Percentiles rank a stretch among this genome's conserved stretches.
Conservation (phyloP, 2,113 vertebrate genomes). For the Podarcis cretensis region DNA sequence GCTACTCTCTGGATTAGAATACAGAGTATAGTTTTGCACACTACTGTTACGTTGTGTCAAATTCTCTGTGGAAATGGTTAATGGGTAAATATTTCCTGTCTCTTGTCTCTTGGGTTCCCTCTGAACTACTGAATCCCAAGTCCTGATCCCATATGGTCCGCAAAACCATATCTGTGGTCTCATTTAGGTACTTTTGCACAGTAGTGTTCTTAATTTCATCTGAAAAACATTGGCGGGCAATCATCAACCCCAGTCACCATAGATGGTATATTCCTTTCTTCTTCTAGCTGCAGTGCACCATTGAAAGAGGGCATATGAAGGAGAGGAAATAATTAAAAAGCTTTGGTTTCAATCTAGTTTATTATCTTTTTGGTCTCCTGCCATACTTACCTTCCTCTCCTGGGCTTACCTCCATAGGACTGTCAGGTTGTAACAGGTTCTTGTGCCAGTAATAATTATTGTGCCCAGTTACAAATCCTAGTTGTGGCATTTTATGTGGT, state of each 20-base stretch:
- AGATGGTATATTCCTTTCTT: background rate
- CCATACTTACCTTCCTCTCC: conserved; percentile 31
- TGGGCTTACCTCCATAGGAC: background rate
- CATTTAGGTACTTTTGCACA: background rate
- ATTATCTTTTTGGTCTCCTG: background rate
- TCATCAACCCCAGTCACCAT: background rate
- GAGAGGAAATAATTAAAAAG: conserved; percentile 11
- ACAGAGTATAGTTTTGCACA: background rate
- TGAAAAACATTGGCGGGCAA: background rate
- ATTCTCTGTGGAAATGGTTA: too few relatives aligned
- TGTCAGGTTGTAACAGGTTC: background rate
- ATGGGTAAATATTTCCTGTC: too few relatives aligned
- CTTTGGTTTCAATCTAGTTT: conserved; percentile 14
- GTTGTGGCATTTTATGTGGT: background rate
- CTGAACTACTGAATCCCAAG: background rate
- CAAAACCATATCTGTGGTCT: background rate
- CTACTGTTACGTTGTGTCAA: too few relatives aligned
- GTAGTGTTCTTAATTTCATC: background rate
- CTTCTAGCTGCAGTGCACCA: background rate
- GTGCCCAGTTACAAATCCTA: conserved; percentile 1
- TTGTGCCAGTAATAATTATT: background rate
- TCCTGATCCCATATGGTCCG: background rate
- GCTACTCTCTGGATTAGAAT: background rate
- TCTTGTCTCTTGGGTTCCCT: background rate
- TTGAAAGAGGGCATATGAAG: background rate